A percentile compares a stretch with the other conserved stretches of the same genome.
Evolutionary conservation across 2,113 vertebrate species (phyloP).

Genomic region (Pygoscelis antarcticus): DNA sequence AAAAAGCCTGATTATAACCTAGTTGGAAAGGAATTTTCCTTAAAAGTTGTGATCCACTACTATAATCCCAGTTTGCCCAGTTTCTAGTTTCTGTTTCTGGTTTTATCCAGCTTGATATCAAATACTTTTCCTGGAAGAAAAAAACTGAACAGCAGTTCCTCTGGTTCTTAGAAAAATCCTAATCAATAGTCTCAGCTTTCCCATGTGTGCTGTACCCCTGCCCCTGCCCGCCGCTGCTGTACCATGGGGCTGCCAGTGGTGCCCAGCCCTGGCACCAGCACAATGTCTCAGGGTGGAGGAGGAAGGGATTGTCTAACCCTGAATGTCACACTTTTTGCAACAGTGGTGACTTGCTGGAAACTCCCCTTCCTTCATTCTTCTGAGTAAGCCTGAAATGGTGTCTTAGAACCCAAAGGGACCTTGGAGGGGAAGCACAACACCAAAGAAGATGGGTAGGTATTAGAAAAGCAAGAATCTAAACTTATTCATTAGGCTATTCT

Average conservation of each 20-base stretch:
- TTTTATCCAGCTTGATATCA: neutral
- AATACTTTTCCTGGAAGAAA: neutral
- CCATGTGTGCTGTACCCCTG: neutral
- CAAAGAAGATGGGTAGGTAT: neutral
- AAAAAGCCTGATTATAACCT: neutral
- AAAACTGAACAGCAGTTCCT: neutral
- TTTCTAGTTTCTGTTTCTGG: neutral
- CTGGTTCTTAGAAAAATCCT: neutral
- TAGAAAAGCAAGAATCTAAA: neutral
- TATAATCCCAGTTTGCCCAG: neutral
- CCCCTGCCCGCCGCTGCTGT: neutral
- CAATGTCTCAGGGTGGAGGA: neutral
- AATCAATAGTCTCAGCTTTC: neutral
- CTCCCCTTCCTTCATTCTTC: neutral
- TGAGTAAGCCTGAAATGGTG: neutral
- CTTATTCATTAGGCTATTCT: neutral
- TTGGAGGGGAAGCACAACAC: neutral
- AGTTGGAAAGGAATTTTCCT: neutral
- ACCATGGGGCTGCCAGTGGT: neutral
- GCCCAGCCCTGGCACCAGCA: neutral
- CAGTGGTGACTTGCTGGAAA: neutral
- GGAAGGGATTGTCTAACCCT: neutral
- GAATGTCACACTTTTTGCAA: neutral
- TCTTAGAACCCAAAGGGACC: neutral
- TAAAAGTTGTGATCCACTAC: neutral